Base-by-base conservation (phyloP, 2,888 invertebrate genomes). In the Dynastes hyllus region DNA sequence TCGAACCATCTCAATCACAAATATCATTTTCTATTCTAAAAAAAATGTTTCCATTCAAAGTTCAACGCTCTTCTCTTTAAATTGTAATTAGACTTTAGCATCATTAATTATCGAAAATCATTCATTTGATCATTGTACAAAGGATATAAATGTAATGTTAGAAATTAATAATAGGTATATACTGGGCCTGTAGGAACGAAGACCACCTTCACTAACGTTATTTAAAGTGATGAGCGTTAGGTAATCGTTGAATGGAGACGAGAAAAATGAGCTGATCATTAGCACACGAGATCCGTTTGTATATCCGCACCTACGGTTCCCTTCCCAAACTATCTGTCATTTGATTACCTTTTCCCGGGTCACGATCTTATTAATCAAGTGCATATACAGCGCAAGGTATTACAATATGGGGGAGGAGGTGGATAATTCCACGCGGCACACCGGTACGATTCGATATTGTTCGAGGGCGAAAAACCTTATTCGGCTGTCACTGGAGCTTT, bases 401-500 rank as follows among this genome's bases (percentile, higher is more conserved):
- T 86, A 83, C 84, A 11, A 11, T 45, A 11, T 3, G 9, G 81
- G 80, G 73, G 73, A 27, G 58, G 58, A 16, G n/a, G 55, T 8
- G 22, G 27, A 8, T 58, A 58, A 22, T 58, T 22, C 55, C 55
- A 58, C 55, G 22, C 55, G 2, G 13, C 53, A 16, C 55, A 29
- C 81, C 81, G 83, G 81, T 81, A 82, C 82, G 84, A 85, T 85
- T 85, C 85, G 85, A 84, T 86, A 87, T 85, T 85, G 84, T 86
- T 86, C 83, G 79, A 82, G 80, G 83, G 81, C 84, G 83, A 81
- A 58, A 58, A 73, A 83, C 83, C 84, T 85, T 85, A 84, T 85
- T 84, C 84, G 83, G 80, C 86, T 85, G 85, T 86, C 86, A 84
- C 81, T 83, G 82, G 77, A 73, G 83, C 84, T 84, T 87, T 87